Conservation (phyloP, 2,113 vertebrate genomes). For the Lipophrys pholis region DNA sequence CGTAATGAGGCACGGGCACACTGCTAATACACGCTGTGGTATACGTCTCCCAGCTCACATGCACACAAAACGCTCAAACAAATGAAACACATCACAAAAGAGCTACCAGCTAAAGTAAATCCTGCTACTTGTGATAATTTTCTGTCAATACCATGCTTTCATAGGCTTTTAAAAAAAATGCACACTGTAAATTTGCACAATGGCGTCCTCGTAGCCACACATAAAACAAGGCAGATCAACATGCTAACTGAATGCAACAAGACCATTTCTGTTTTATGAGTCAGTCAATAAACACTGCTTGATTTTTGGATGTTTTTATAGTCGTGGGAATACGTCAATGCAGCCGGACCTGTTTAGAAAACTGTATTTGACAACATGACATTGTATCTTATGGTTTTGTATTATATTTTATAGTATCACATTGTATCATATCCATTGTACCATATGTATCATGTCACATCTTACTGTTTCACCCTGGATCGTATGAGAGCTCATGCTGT, state of each 20-base stretch:
- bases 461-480: too few relatives aligned
- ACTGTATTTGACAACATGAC: too few relatives aligned
- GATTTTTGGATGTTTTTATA: too few relatives aligned
- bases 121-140: constrained; percentile 14
- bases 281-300: too few relatives aligned
- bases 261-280: neutral
- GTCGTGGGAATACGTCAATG: too few relatives aligned
- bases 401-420: too few relatives aligned
- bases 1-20: constrained; percentile 46
- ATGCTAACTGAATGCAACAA: neutral
- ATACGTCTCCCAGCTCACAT: constrained; percentile 19
- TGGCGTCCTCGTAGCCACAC: neutral
- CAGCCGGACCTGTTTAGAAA: too few relatives aligned
- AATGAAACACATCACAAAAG: constrained; percentile 2
- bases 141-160: constrained; percentile 6
- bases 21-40: constrained; percentile 29
- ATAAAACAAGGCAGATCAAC: neutral
- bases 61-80: constrained; percentile 16
- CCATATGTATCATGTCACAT: too few relatives aligned
- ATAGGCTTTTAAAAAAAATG: constrained; percentile 13
- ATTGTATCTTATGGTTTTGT: too few relatives aligned
- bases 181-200: constrained; percentile 4
- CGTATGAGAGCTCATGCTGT: too few relatives aligned
- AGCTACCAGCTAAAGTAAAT: constrained; percentile 27
- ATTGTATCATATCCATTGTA: too few relatives aligned